Conservation (phyloP, 1,140 invertebrate genomes). For the Drosophila takahashii region DNA sequence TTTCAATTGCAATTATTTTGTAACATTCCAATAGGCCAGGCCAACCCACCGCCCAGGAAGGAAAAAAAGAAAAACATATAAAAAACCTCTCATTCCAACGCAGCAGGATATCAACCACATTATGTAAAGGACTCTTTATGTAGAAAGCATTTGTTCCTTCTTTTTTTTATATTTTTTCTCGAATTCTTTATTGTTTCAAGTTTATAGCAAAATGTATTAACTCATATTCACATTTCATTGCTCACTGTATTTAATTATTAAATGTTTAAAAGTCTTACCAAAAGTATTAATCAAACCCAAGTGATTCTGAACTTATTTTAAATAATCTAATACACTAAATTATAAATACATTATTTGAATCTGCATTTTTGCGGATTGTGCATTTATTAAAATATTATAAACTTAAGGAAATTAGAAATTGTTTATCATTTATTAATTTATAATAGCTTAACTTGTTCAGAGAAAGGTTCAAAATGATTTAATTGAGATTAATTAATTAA, state of each 20-base stretch:
- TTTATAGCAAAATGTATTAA: neutral
- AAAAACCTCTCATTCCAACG: slow-evolving; percentile 2
- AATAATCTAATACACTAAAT: too few relatives aligned
- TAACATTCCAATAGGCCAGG: slow-evolving; percentile 81
- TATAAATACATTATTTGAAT: too few relatives aligned
- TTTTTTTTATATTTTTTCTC: neutral
- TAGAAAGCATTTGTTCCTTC: neutral
- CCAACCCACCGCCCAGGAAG: slow-evolving; percentile 29
- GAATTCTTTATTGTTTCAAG: neutral
- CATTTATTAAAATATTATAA: too few relatives aligned
- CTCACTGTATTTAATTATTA: neutral
- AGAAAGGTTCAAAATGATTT: too few relatives aligned
- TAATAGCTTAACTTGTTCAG: too few relatives aligned
- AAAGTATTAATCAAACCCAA: too few relatives aligned
- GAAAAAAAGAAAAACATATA: neutral
- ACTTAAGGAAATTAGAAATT: too few relatives aligned
- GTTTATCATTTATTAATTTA: too few relatives aligned
- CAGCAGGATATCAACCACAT: neutral
- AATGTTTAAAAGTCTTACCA: neutral
- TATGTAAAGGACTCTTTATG: slow-evolving; percentile 5
- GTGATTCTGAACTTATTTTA: too few relatives aligned
- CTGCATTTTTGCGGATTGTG: too few relatives aligned
- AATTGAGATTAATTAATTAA: too few relatives aligned
- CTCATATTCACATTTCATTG: neutral
- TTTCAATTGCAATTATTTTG: slow-evolving; percentile 80